Evolutionary conservation across 2,797 vertebrate genomes (phyloP), one percentile per base, ranked within the genome.

Genomic region (Pseudomugil gertrudae): DNA sequence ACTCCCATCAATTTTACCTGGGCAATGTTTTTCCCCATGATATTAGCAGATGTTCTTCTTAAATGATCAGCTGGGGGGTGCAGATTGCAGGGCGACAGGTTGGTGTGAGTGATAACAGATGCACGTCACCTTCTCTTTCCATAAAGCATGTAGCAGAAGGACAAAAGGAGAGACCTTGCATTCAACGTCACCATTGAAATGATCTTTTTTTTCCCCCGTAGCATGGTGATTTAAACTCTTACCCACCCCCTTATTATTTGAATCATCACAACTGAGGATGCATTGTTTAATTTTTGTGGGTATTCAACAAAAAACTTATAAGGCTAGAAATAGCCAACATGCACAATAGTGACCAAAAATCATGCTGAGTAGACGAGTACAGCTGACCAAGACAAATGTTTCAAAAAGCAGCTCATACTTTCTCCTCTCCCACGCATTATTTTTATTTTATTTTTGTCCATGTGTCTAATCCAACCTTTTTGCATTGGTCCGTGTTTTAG

Each of bases 21-120:
- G 33, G 32, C 2, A 27, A 71, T 64, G 38, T 87, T 84, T 77
- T 76, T 82, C 74, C 72, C 57, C 48, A 3, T 63, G 48, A 57
- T 68, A 57, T 76, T 66, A 78, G 48, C 76, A 63, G 67, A 72
- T 79, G 74, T 61, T 78, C 33, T 68, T 78, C 47, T 76, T 69
- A 61, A 48, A 64, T 48, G 57, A 84, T 85, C 0, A 13, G 56
- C 67, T 72, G 74, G 43, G 27, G 38, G 63, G 21, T 62, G 14
- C 0, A 79, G 80, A 85, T 75, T 61, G 65, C 2, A 60, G 23
- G 54, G 47, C 43, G 73, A 78, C 83, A 84, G 59, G 76, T 72
- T 64, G 74, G 29, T 19, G 61, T 48, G 69, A 73, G 72, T 11
- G 80, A 87, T 81, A 87, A 80, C 63, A 15, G 26, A 26, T 32